Percentiles rank a stretch among this genome's conserved stretches.
Evolutionary conservation across 2,113 vertebrate genomes (phyloP).

Genomic region (Corythaeola cristata): DNA sequence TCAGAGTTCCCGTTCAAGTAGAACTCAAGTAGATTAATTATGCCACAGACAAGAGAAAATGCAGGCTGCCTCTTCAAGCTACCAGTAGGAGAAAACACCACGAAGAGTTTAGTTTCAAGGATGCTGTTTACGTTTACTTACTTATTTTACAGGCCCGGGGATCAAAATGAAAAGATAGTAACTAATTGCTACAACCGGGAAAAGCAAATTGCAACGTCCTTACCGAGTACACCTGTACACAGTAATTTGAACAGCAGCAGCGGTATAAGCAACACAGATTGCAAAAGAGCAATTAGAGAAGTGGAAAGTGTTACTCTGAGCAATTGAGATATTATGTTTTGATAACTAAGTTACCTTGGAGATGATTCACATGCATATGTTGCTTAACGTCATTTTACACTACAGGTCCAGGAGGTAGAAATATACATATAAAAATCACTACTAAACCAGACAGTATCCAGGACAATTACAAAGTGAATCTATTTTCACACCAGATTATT

Average conservation of each 20-base stretch:
- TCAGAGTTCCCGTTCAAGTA: background rate
- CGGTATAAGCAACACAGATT: background rate
- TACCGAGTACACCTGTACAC: slow-evolving; percentile 14
- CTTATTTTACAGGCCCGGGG: background rate
- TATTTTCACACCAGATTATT: background rate
- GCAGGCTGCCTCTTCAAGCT: slow-evolving; percentile 26
- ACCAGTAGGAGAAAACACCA: background rate
- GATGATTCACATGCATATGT: background rate
- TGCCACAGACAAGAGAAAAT: slow-evolving; percentile 21
- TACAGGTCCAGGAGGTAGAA: background rate
- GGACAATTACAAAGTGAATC: background rate
- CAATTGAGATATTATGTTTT: slow-evolving; percentile 49
- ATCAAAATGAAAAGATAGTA: slow-evolving; percentile 43
- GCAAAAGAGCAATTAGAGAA: slow-evolving; percentile 48
- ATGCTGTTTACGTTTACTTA: slow-evolving; percentile 47
- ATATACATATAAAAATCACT: background rate
- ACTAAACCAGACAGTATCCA: background rate
- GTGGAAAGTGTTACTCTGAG: slow-evolving; percentile 36
- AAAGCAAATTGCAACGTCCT: slow-evolving; percentile 47
- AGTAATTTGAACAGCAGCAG: background rate
- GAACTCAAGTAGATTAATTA: slow-evolving; percentile 50
- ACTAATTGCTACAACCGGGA: slow-evolving; percentile 59
- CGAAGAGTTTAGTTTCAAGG: slow-evolving; percentile 29
- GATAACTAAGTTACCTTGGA: slow-evolving; percentile 45
- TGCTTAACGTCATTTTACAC: background rate